Conservation (phyloP, 2,113 vertebrate species). For the Sphaerodactylus townsendi region DNA sequence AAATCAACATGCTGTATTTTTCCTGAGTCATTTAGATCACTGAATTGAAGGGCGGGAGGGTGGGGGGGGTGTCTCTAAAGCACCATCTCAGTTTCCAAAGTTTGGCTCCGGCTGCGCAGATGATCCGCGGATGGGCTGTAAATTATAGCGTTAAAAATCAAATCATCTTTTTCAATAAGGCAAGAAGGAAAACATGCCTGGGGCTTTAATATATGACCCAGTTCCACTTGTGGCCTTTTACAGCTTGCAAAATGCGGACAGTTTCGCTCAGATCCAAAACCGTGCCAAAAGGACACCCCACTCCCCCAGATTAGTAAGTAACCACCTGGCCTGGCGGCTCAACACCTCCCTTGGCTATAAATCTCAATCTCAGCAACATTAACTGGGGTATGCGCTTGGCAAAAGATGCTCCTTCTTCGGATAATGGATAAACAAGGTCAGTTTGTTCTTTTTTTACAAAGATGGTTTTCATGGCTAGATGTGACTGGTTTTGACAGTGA, state of each 20-base stretch:
- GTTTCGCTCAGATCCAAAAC: constrained; percentile 38
- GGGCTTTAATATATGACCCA: constrained; percentile 39
- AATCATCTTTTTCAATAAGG: constrained; percentile 14
- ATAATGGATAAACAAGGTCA: constrained; percentile 56
- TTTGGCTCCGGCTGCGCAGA: constrained; percentile 29
- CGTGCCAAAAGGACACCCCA: constrained; percentile 4
- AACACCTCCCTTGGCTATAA: constrained; percentile 54
- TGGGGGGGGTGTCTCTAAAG: neutral
- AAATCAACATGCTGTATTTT: constrained; percentile 4
- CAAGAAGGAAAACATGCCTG: constrained; percentile 42
- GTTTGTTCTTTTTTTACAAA: neutral
- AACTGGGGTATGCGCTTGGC: constrained; percentile 47
- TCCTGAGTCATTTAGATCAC: neutral
- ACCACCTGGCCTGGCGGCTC: constrained; percentile 58
- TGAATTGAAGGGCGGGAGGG: constrained; percentile 16
- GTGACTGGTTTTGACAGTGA: neutral
- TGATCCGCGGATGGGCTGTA: constrained; percentile 26
- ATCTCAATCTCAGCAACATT: constrained; percentile 52
- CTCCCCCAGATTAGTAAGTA: constrained; percentile 44
- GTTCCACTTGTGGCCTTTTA: neutral
- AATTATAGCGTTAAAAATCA: constrained; percentile 31
- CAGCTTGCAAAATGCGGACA: neutral
- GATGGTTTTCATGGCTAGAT: neutral
- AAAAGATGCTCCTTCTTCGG: neutral
- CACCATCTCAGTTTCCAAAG: constrained; percentile 37